These are phyloP conservation scores for Cheilosia pagana DNA, from an alignment of 2,888 invertebrate genomes.

Conservation along the genomic window DNA sequence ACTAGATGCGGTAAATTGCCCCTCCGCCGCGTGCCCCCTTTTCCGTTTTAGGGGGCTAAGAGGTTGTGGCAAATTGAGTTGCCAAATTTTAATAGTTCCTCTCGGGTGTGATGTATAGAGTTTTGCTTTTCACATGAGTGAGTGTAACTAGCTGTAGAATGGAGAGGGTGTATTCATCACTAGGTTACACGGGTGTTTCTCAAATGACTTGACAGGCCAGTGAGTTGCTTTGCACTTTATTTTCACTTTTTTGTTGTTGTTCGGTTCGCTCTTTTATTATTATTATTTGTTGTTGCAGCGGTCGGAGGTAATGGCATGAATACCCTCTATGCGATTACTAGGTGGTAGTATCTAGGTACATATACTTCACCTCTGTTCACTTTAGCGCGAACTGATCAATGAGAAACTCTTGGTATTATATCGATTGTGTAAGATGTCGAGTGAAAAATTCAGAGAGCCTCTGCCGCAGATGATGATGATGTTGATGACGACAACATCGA, in stretches of 20 bases:
- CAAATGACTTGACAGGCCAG: slow-evolving; percentile 60
- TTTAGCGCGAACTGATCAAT: slow-evolving; percentile 68
- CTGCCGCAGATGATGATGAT: slow-evolving; percentile 49
- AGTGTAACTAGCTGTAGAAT: slow-evolving; percentile 17
- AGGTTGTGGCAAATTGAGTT: slow-evolving; percentile 20
- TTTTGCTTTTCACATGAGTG: slow-evolving; percentile 2
- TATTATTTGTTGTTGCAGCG: slow-evolving; percentile 41
- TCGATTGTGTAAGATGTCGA: slow-evolving; percentile 75
- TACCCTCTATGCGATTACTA: slow-evolving; percentile 55
- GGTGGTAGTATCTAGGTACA: slow-evolving; percentile 35
- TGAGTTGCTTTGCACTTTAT: slow-evolving; percentile 45
- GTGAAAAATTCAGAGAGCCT: slow-evolving; percentile 75
- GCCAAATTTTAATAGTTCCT: slow-evolving; percentile 1
- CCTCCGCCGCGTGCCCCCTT: neutral
- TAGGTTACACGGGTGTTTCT: slow-evolving; percentile 48
- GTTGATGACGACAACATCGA: slow-evolving; percentile 6
- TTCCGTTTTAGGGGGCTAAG: neutral
- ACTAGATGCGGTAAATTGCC: neutral
- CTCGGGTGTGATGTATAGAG: slow-evolving; percentile 15
- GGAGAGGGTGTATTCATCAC: slow-evolving; percentile 62
- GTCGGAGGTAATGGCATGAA: slow-evolving; percentile 57
- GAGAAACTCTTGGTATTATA: slow-evolving; percentile 75
- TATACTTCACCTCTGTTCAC: slow-evolving; percentile 63
- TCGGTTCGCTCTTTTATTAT: slow-evolving; percentile 32
- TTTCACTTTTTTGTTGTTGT: slow-evolving; percentile 30